Base-by-base conservation (phyloP, 2,888 invertebrate genomes). In the Bombylius major region DNA sequence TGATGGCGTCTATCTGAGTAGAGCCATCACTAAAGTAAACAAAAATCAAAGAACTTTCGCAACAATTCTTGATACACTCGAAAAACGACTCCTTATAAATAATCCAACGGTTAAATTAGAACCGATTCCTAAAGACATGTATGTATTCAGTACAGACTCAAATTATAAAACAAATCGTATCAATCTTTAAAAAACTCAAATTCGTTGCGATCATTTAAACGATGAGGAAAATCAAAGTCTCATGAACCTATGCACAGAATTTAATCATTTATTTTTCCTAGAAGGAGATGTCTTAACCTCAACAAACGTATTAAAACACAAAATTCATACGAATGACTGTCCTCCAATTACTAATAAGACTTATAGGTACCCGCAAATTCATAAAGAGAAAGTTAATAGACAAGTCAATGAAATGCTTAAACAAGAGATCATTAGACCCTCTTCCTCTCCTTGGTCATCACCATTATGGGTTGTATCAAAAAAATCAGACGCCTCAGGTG, bases 151-250 rank as follows among this genome's bases (percentile, higher is more conserved):
- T n/a, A n/a, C n/a, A n/a, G n/a, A n/a, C n/a, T n/a, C n/a, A n/a
- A n/a, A n/a, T n/a, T n/a, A n/a, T 34, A 52, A 32, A 5, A 4
- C 45, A 11, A n/a, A 51, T 46, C 33, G 48, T 4, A 47, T 9
- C 13, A 14, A 14, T 13, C 1, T 47, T 5, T n/a, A 54, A 6
- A 32, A 51, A 51, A 12, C 50, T 9, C 36, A 51, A 51, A 31
- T 60, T 23, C 55, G 58, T 46, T 42, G 51, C 14, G 55, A 58
- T 39, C 60, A 61, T 55, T 59, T 65, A 47, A 68, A 67, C 52
- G 7, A 51, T 1, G 66, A 68, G 58, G 53, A 59, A 53, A 47
- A 51, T 39, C 36, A 53, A 14, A 47, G 51, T 11, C 50, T 55
- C 5, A 45, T 54, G 5, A 47, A 14, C 13, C 55, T 53, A 31